These are phyloP conservation scores for Propithecus coquereli DNA, from an alignment of 2,113 vertebrate species.

Conservation along the genomic window DNA sequence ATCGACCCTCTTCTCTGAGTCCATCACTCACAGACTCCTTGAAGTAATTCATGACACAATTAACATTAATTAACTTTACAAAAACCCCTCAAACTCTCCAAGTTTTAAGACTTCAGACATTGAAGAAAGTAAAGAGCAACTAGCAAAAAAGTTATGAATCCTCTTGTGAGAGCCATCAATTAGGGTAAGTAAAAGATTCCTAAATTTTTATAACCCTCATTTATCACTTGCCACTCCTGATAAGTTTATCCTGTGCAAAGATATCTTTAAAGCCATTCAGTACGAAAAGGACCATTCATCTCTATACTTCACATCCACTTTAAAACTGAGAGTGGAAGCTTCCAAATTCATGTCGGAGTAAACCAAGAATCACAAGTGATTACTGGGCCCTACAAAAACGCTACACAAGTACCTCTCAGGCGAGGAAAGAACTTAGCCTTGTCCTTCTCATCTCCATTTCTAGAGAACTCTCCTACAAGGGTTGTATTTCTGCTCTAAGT, in stretches of 20 bases:
- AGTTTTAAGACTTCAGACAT: constrained; percentile 50
- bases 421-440: not conserved
- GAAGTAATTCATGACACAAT: constrained; percentile 72
- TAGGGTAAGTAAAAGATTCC: constrained; percentile 63
- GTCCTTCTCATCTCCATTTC: constrained; percentile 2
- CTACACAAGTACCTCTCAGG: not conserved
- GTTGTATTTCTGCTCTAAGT: not conserved
- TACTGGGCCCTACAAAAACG: not conserved
- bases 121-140: constrained; percentile 56
- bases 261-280: constrained; percentile 57
- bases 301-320: constrained; percentile 62
- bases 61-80: constrained; percentile 76
- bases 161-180: constrained; percentile 59
- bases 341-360: constrained; percentile 47
- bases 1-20: constrained; percentile 63
- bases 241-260: constrained; percentile 60
- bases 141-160: constrained; percentile 60
- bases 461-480: constrained; percentile 5
- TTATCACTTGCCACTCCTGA: constrained; percentile 53
- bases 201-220: constrained; percentile 70
- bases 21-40: constrained; percentile 61
- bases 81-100: constrained; percentile 41
- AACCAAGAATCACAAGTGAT: constrained; percentile 37
- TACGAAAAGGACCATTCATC: constrained; percentile 55
- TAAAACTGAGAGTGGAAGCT: constrained; percentile 42